Conservation (phyloP, 2,113 vertebrate genomes). For the Scortum barcoo region DNA sequence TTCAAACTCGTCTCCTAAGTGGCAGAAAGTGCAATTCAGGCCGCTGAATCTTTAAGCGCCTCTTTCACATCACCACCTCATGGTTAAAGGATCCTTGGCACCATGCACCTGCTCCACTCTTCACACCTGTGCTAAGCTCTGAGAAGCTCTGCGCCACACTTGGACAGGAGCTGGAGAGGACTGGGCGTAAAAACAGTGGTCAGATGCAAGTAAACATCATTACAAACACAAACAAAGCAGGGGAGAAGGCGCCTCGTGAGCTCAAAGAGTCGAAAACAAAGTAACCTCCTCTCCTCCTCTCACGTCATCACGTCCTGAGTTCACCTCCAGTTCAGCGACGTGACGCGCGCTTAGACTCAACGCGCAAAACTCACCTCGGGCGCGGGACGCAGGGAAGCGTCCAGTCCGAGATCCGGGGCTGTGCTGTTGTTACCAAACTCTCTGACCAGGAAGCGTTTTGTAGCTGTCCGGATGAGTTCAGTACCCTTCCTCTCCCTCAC, state of each 20-base stretch:
- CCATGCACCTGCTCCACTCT: slow-evolving; percentile 35
- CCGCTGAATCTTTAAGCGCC: too few species aligned
- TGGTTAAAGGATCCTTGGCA: not conserved
- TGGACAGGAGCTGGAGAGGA: too few species aligned
- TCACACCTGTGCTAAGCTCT: not conserved
- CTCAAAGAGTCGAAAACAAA: slow-evolving; percentile 16
- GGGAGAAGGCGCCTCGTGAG: slow-evolving; percentile 2
- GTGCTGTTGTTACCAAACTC: slow-evolving; percentile 31
- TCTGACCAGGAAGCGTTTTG: slow-evolving; percentile 57
- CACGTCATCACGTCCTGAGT: slow-evolving; percentile 72
- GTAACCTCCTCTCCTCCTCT: slow-evolving; percentile 9
- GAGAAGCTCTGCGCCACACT: too few species aligned
- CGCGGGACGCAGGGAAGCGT: not conserved
- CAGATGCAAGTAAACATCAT: not conserved
- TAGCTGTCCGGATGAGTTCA: slow-evolving; percentile 33
- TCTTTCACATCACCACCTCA: not conserved
- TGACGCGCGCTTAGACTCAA: slow-evolving; percentile 7
- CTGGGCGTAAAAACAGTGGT: not conserved
- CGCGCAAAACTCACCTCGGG: slow-evolving; percentile 69
- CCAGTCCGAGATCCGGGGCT: slow-evolving; percentile 12
- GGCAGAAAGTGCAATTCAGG: not conserved
- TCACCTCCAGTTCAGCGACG: slow-evolving; percentile 50
- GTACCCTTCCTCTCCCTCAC: slow-evolving; percentile 64
- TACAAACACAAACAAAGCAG: not conserved
- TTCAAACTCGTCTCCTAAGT: too few species aligned